Conservation (phyloP, 2,888 invertebrate genomes). For the Brenthis hecate region DNA sequence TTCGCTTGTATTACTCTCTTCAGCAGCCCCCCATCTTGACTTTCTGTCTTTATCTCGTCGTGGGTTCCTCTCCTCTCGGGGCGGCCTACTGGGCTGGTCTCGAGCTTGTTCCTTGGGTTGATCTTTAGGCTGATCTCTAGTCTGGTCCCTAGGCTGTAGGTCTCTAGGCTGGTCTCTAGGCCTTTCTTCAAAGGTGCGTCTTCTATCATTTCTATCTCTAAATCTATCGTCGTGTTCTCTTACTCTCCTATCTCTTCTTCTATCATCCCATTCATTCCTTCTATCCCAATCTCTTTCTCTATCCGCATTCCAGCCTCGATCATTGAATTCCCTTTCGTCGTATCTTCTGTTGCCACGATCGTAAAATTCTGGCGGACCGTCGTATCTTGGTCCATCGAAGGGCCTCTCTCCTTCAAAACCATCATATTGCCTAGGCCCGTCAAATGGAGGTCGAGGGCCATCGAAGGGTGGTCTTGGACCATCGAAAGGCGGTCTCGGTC, state of each 20-base stretch:
- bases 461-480: constrained; percentile 56
- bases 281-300: constrained; percentile 58
- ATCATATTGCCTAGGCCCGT: constrained; percentile 51
- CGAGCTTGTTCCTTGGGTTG: constrained; percentile 8
- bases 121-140: too few relatives aligned
- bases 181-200: constrained; percentile 55
- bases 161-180: constrained; percentile 12
- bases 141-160: background rate
- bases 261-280: constrained; percentile 61
- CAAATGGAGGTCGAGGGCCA: constrained; percentile 55
- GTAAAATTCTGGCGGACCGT: constrained; percentile 69
- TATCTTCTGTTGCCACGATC: constrained; percentile 69
- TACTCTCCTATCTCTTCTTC: constrained; percentile 55
- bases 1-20: constrained; percentile 45
- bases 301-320: constrained; percentile 66
- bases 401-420: constrained; percentile 53
- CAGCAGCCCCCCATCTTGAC: constrained; percentile 73
- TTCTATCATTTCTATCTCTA: constrained; percentile 51
- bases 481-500: constrained; percentile 60
- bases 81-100: constrained; percentile 15
- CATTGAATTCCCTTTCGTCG: constrained; percentile 69
- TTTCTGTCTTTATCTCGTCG: constrained; percentile 69
- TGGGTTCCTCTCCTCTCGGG: constrained; percentile 47
- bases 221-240: constrained; percentile 60
- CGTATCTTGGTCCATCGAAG: constrained; percentile 53